Evolutionary conservation across 2,797 vertebrate species (phyloP).

Genomic region (Acipenser ruthenus): DNA sequence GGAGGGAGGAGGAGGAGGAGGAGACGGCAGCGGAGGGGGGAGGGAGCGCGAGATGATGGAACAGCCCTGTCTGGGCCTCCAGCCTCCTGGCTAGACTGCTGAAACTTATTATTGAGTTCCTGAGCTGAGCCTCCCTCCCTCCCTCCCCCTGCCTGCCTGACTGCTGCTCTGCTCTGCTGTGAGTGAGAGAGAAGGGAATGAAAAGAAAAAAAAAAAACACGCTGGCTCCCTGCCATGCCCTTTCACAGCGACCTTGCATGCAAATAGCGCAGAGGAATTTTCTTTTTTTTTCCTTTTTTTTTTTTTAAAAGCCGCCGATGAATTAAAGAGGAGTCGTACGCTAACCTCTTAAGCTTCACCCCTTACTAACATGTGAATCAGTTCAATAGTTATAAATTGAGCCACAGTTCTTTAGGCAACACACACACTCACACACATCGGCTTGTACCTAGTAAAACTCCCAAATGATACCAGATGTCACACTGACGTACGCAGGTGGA

Average conservation of each 20-base stretch:
- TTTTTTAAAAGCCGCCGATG: constrained; percentile 15
- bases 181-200: constrained; percentile 30
- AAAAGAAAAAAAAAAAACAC: constrained; percentile 41
- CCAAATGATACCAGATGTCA: constrained; percentile 9
- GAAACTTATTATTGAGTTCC: constrained; percentile 95
- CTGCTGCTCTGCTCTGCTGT: constrained; percentile 53
- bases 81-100: constrained; percentile 94
- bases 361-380: constrained; percentile 28
- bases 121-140: constrained; percentile 69
- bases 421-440: constrained; percentile 20
- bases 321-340: background rate
- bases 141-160: constrained; percentile 28
- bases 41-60: constrained; percentile 60
- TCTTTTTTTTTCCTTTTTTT: constrained; percentile 44
- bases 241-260: constrained; percentile 70
- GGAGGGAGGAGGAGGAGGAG: constrained; percentile 31
- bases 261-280: constrained; percentile 63
- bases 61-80: constrained; percentile 91
- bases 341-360: background rate
- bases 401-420: constrained; percentile 41
- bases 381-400: constrained; percentile 40
- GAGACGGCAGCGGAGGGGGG: constrained; percentile 49
- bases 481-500: background rate
- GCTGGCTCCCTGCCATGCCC: constrained; percentile 64
- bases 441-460: background rate